phyloP scores from a whole-genome alignment of 2,888 invertebrate species.

The Cheilosia soror region DNA sequence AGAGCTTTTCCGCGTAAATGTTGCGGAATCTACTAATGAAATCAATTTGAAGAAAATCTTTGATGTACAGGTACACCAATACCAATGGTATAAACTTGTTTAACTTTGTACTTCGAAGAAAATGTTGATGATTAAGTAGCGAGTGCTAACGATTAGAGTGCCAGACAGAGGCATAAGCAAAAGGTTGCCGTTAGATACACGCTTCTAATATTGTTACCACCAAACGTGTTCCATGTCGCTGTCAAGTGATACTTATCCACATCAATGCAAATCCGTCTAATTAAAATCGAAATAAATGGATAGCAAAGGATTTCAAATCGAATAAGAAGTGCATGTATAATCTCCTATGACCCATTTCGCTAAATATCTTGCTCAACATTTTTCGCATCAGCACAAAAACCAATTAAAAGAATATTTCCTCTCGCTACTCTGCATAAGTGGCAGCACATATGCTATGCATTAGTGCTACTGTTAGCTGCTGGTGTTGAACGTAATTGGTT shows the following conservation, averaged over 20 bases:
- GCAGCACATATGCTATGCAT: conserved; percentile 37
- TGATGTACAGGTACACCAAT: too few relatives aligned
- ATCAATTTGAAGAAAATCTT: too few relatives aligned
- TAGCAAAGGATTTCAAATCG: background rate
- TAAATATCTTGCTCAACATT: conserved; percentile 2
- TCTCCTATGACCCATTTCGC: conserved; percentile 15
- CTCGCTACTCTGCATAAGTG: background rate
- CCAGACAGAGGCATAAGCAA: too few relatives aligned
- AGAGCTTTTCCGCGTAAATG: too few relatives aligned
- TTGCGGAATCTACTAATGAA: too few relatives aligned
- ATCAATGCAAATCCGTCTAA: background rate
- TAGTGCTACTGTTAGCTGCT: conserved; percentile 13
- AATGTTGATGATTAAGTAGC: too few relatives aligned
- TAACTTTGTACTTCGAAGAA: too few relatives aligned
- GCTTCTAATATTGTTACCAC: too few relatives aligned
- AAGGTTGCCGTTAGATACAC: too few relatives aligned
- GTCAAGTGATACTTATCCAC: background rate
- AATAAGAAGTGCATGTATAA: conserved; percentile 1
- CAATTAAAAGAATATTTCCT: conserved; percentile 59
- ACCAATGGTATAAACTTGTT: too few relatives aligned
- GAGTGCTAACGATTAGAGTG: too few relatives aligned
- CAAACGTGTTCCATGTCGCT: background rate
- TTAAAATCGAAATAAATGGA: background rate
- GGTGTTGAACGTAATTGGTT: conserved; percentile 63
- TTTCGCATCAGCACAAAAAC: conserved; percentile 35